Evolutionary conservation across 2,113 vertebrate species (phyloP), one percentile per base, ranked within the genome.

Genomic region (Indicator maculatus): DNA sequence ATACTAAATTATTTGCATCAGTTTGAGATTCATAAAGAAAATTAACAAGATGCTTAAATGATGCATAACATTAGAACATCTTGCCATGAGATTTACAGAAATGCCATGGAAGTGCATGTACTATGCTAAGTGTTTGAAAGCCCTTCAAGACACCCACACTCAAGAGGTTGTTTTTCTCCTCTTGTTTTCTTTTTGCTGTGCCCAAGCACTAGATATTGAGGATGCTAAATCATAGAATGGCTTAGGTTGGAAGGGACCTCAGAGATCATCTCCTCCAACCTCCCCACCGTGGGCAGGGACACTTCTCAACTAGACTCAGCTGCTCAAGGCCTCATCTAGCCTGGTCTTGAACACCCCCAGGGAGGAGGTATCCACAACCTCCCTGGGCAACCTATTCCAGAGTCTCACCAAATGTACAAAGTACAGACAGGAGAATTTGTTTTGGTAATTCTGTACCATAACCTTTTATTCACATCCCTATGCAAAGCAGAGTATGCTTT

Each of bases 131-230:
- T 50, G 64, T 80, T 86, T 65, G 65, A 77, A 88, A 91, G 84
- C 61, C 61, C 55, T 95, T 93, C 69, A 78, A 81, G 93, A 91
- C 88, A 88, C 94, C 90, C 91, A 94, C 83, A 30, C 82, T 70
- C 67, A 61, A 85, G 56, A 76, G 56, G 87, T 77, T 93, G 75
- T 60, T 89, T 84, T 90, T 82, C 24, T 65, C 16, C 23, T 60
- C 60, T 17, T 90, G 27, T 85, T 95, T 87, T 77, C 52, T 91
- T 91, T 91, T 26, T 76, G 24, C 60, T 79, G 8, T 17, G 14
- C 76, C 28, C 82, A 31, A 73, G 47, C 12, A 83, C 9, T 58
- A 56, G 31, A 24, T 64, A 33, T 10, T 7, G 9, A 86, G 24
- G 41, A 69, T 69, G 82, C 36, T 50, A 78, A 72, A 74, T 50